Evolutionary conservation across 2,797 vertebrate species (phyloP), one percentile per base, ranked within the genome.

Genomic region (Manis pentadactyla): DNA sequence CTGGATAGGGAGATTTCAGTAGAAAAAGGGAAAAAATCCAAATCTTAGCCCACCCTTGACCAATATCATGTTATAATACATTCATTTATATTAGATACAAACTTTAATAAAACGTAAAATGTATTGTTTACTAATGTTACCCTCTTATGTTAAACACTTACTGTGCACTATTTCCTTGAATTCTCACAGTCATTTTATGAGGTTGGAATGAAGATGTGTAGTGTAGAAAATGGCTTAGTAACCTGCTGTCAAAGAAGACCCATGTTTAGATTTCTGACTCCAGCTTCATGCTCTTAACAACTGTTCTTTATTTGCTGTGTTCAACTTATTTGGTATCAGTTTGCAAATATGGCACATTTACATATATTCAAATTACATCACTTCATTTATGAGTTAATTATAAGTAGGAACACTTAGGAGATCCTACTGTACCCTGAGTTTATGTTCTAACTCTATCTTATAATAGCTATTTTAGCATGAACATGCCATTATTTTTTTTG

Each of bases 151-250:
- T 89, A 94, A 87, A 9, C 19, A 66, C 14, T 37, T 82, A 57
- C 78, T 64, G 7, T 61, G 14, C 2, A 69, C 17, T 71, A 0
- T 29, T 93, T 77, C 7, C 18, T 61, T 85, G 85, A 81, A 95
- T 85, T 88, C 31, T 87, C 55, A 69, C 42, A 37, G 71, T 87
- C 31, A 63, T 84, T 83, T 94, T 73, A 46, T 82, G 51, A 90
- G 17, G 1, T 57, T 51, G 2, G 29, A 85, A 97, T 78, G 75
- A 89, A 66, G 19, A 42, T 49, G 21, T 29, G 2, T 46, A 21
- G 31, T 57, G 1, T 53, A 63, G 88, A 46, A 90, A 92, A 39
- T 68, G 29, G 15, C 18, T 92, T 75, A 87, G 8, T 78, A 75
- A 49, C 8, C 1, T n/a, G 29, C 14, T 66, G 46, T 57, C 21